Base-by-base conservation (phyloP, 2,888 invertebrate species). In the Drosophila borborema region DNA sequence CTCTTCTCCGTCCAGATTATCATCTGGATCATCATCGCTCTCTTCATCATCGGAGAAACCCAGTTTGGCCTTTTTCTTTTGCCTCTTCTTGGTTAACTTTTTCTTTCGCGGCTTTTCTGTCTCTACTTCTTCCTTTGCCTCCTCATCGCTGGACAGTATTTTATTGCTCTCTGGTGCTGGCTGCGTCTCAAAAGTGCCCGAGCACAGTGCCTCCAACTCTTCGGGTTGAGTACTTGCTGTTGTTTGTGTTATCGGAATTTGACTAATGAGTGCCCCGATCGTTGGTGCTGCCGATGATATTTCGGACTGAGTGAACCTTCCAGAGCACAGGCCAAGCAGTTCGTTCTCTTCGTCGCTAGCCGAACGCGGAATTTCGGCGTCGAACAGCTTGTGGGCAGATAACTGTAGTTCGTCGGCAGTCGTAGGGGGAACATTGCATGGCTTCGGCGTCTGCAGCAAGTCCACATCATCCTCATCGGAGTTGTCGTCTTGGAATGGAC, bases 301-400 rank as follows among this genome's bases (percentile, higher is more conserved):
- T 45, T 91, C 89, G 0, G 92, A 83, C 9, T 93, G 94, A 74
- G 94, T 94, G 85, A 95, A 95, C 69, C 94, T 93, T 1, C 95
- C 95, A 7, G 95, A 95, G 79, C 95, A 95, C 16, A 95, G 85
- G 7, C 93, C 94, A 51, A 94, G 81, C 7, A 95, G 85, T 79
- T 94, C 94, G 69, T 94, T 94, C 45, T 94, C 94, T 14, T 89
- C 88, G 62, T 90, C 89, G 48, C 81, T 82, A 4, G 80, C 77
- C 10, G 84, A 84, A 45, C 79, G 82, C 0, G 74, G 53, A 23
- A 76, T 55, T 49, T 92, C 86, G 3, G 80, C 75, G 41, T 91
- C 89, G 7, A 86, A 91, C 0, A 92, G 74, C 18, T 86, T 82
- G 8, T 86, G 74, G 4, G 81, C 78, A 0, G 79, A 80, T 16